These are phyloP conservation scores for Aradophagus sp. DNA, from an alignment of 1,140 invertebrate species.

Conservation along the genomic window DNA sequence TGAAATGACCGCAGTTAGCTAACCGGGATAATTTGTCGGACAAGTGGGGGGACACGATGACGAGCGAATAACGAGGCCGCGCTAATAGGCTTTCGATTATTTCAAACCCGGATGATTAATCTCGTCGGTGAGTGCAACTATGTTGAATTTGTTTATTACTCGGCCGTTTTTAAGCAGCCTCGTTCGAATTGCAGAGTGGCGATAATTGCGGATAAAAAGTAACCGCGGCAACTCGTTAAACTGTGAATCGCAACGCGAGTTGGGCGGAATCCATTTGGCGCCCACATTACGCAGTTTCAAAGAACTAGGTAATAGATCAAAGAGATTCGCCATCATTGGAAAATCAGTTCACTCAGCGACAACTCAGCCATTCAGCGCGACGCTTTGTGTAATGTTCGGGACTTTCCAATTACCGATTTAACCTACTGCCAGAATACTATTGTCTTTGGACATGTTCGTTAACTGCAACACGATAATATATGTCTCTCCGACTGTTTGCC, in stretches of 20 bases:
- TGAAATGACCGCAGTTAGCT: conserved; percentile 30
- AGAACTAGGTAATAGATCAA: conserved; percentile 46
- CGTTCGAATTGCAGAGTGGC: neutral
- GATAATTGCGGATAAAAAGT: conserved; percentile 9
- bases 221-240: neutral
- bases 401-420: conserved; percentile 56
- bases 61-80: conserved; percentile 13
- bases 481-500: conserved; percentile 48
- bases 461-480: conserved; percentile 46
- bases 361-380: conserved; percentile 39
- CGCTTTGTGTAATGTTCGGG: conserved; percentile 46
- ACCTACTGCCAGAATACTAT: conserved; percentile 46
- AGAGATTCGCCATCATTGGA: conserved; percentile 50
- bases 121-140: conserved; percentile 8
- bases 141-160: too few species aligned
- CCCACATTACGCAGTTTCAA: conserved; percentile 24
- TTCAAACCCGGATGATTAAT: conserved; percentile 21
- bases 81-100: conserved; percentile 37
- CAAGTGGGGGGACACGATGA: conserved; percentile 12
- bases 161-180: neutral
- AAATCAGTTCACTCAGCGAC: conserved; percentile 51
- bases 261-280: conserved; percentile 19
- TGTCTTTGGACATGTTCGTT: conserved; percentile 53
- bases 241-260: neutral
- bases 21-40: conserved; percentile 24